These are phyloP conservation scores for Heliornis fulica DNA, from an alignment of 2,113 vertebrate genomes.

Conservation along the genomic window DNA sequence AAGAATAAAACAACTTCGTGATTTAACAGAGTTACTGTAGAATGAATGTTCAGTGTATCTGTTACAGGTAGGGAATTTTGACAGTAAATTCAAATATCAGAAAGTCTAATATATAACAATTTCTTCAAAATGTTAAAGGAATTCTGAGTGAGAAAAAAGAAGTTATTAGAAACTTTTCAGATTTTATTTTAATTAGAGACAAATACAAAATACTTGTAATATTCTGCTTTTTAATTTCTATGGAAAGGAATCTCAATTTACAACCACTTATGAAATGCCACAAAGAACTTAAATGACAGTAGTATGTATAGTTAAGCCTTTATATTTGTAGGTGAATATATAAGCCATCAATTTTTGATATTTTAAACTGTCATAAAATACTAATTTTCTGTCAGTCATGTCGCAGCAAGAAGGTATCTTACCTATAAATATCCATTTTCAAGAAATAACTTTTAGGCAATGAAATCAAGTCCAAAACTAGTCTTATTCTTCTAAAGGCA, in stretches of 20 bases:
- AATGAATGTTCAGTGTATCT: not conserved
- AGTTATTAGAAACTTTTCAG: not conserved
- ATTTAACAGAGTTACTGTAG: not conserved
- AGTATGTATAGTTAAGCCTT: not conserved
- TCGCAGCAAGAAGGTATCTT: not conserved
- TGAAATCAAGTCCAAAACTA: not conserved
- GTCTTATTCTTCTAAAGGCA: not conserved
- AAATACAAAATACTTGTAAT: not conserved
- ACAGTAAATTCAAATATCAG: not conserved
- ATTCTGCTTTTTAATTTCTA: not conserved
- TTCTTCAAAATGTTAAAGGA: not conserved
- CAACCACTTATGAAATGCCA: not conserved
- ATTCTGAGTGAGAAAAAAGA: not conserved
- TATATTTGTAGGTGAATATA: not conserved
- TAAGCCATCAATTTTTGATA: not conserved
- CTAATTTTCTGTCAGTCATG: not conserved
- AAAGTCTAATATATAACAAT: not conserved
- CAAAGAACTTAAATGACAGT: not conserved
- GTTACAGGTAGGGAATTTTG: not conserved
- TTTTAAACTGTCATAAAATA: not conserved
- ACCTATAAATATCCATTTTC: not conserved
- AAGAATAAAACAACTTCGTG: not conserved
- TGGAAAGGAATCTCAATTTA: not conserved
- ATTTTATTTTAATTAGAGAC: not conserved
- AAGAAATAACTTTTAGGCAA: not conserved